Conservation (phyloP, 1,140 invertebrate species). For the Teleogryllus occipitalis region DNA sequence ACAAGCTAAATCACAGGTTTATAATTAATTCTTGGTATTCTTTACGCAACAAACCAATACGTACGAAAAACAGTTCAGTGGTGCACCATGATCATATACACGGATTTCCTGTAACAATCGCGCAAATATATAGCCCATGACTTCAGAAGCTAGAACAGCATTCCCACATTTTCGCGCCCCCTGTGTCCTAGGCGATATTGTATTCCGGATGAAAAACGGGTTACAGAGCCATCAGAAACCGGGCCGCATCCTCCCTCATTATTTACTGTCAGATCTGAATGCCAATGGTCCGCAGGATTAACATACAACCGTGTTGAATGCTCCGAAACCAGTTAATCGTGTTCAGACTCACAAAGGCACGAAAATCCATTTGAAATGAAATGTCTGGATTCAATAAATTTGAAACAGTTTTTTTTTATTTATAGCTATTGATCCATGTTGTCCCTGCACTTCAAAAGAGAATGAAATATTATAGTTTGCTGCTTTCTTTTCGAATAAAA, state of each 20-base stretch:
- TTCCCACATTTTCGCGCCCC: too few species aligned
- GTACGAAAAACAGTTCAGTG: too few species aligned
- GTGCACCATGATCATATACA: too few species aligned
- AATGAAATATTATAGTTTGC: not conserved
- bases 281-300: not conserved
- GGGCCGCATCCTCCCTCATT: not conserved
- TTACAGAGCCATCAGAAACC: not conserved
- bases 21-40: too few species aligned
- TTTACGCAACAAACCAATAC: too few species aligned
- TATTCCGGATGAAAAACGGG: not conserved
- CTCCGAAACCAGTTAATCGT: not conserved
- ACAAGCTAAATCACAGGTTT: too few species aligned
- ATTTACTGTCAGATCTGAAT: not conserved
- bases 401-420: constrained; percentile 6
- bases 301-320: constrained; percentile 4
- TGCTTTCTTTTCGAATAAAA: not conserved
- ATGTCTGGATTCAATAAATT: constrained; percentile 5
- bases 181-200: not conserved
- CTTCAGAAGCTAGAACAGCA: too few species aligned
- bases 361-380: not conserved
- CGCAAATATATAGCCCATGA: too few species aligned
- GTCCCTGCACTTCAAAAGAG: not conserved
- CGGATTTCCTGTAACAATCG: too few species aligned
- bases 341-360: not conserved
- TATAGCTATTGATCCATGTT: not conserved